Percentiles rank a stretch among this genome's conserved stretches.
Evolutionary conservation across 2,888 invertebrate genomes (phyloP).

Genomic region (Argynnis bischoffii): DNA sequence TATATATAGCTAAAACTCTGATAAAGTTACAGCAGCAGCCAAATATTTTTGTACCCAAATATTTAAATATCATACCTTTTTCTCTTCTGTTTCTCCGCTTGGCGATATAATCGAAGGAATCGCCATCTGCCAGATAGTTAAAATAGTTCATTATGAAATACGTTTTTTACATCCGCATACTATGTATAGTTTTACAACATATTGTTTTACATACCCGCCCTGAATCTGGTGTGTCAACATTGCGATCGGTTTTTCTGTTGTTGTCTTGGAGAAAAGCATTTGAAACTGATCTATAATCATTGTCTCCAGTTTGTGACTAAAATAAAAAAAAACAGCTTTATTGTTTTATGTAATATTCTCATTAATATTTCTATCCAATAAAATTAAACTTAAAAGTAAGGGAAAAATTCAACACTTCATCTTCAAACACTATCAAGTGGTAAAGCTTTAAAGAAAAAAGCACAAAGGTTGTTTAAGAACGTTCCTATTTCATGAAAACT

Average conservation of each 20-base stretch:
- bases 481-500: too few species aligned
- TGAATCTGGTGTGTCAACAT: constrained; percentile 73
- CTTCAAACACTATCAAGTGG: too few species aligned
- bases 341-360: neutral
- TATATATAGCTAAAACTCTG: neutral
- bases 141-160: neutral
- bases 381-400: too few species aligned
- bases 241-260: constrained; percentile 64
- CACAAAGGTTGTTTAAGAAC: too few species aligned
- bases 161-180: neutral
- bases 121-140: constrained; percentile 33
- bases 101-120: constrained; percentile 53
- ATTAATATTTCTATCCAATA: too few species aligned
- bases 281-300: constrained; percentile 70
- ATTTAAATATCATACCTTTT: constrained; percentile 50
- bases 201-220: constrained; percentile 55
- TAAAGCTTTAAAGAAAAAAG: too few species aligned
- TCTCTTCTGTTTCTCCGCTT: constrained; percentile 56
- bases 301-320: constrained; percentile 66
- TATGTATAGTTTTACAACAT: neutral
- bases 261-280: constrained; percentile 75
- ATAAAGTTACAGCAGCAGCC: constrained; percentile 16
- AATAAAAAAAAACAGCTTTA: constrained; percentile 37
- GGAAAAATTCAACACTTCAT: too few species aligned
- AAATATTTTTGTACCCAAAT: neutral